These are phyloP conservation scores for Sprattus sprattus DNA, from an alignment of 2,113 vertebrate genomes.

Conservation along the genomic window DNA sequence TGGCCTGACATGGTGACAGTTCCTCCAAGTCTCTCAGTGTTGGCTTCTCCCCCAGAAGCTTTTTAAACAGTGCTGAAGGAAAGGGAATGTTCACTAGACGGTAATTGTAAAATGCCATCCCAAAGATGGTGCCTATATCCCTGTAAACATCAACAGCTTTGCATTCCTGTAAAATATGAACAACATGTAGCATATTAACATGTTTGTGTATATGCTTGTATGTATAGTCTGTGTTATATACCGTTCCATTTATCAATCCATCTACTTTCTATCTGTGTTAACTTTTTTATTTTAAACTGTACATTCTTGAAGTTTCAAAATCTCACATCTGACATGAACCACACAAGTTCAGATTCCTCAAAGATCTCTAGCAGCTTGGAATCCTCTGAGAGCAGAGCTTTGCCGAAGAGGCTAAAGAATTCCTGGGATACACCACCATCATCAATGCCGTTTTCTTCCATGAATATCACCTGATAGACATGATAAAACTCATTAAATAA, in stretches of 20 bases:
- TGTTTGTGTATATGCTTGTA: not conserved
- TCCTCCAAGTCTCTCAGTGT: constrained; percentile 62
- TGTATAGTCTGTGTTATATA: not conserved
- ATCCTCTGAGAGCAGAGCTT: not conserved
- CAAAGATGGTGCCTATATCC: constrained; percentile 35
- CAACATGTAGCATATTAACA: not conserved
- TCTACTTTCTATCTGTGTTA: not conserved
- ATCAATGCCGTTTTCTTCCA: constrained; percentile 1
- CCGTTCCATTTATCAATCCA: not conserved
- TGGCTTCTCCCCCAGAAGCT: constrained; percentile 50
- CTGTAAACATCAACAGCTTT: not conserved
- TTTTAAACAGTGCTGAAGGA: constrained; percentile 63
- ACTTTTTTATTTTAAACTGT: not conserved
- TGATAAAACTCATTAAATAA: not conserved
- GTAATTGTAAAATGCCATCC: constrained; percentile 53
- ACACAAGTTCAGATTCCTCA: not conserved
- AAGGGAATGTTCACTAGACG: constrained; percentile 37
- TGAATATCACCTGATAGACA: constrained; percentile 26
- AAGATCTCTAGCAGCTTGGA: not conserved
- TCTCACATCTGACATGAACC: not conserved
- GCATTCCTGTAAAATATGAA: not conserved
- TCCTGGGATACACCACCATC: not conserved
- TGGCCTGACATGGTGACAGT: not conserved
- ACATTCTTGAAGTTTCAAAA: not conserved
- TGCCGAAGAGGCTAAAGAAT: not conserved